Evolutionary conservation across 1,140 invertebrate genomes (phyloP).

Genomic region (Thereuonema tuberculata): DNA sequence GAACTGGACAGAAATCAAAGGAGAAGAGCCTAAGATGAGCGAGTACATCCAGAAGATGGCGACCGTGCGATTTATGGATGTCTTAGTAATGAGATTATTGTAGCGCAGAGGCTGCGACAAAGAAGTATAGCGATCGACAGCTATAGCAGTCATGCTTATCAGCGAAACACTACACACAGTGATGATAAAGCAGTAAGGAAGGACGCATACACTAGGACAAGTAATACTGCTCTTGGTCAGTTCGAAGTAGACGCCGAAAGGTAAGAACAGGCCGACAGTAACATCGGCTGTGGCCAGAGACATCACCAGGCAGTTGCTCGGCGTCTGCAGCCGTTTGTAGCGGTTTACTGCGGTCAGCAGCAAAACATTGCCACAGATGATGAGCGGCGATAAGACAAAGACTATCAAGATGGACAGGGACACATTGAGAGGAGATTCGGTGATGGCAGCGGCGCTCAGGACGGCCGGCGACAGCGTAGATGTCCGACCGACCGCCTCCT

Average conservation of each 20-base stretch:
- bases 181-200: conserved; percentile 46
- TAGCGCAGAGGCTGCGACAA: conserved; percentile 44
- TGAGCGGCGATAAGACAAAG: conserved; percentile 41
- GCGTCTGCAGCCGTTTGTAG: conserved; percentile 44
- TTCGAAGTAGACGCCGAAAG: conserved; percentile 46
- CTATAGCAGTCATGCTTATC: conserved; percentile 46
- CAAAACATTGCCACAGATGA: conserved; percentile 41
- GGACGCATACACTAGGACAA: conserved; percentile 33
- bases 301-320: conserved; percentile 56
- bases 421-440: conserved; percentile 23
- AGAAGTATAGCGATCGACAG: conserved; percentile 48
- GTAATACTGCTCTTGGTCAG: conserved; percentile 28
- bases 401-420: conserved; percentile 38
- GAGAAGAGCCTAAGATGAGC: conserved; percentile 39
- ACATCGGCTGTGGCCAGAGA: conserved; percentile 57
- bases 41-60: conserved; percentile 46
- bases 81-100: conserved; percentile 44
- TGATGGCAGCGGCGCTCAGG: not conserved
- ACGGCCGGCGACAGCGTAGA: not conserved
- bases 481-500: not conserved
- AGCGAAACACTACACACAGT: conserved; percentile 47
- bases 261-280: conserved; percentile 56
- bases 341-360: conserved; percentile 42
- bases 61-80: conserved; percentile 43
- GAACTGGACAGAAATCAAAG: conserved; percentile 38